These are phyloP conservation scores for Muscina levida DNA, from an alignment of 2,888 invertebrate species.

Conservation along the genomic window DNA sequence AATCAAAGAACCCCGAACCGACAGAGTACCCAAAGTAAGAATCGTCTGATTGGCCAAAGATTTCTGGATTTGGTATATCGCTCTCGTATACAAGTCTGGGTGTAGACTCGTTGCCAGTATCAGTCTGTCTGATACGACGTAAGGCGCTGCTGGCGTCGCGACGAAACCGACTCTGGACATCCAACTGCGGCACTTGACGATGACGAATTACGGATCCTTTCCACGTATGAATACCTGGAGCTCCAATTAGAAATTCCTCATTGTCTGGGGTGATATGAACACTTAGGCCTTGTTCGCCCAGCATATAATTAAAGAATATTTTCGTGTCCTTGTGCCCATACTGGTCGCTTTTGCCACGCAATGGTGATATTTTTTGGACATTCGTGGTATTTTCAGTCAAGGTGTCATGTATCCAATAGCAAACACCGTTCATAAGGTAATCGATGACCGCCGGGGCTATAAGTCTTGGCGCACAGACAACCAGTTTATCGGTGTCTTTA, in stretches of 20 bases:
- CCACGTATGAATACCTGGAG: constrained; percentile 79
- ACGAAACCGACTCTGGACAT: constrained; percentile 76
- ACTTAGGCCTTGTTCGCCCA: constrained; percentile 78
- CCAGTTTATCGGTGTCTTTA: constrained; percentile 77
- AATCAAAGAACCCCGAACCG: constrained; percentile 77
- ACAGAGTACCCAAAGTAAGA: constrained; percentile 80
- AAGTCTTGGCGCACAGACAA: constrained; percentile 79
- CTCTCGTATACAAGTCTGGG: constrained; percentile 57
- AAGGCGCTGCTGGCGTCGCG: constrained; percentile 73
- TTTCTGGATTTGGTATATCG: constrained; percentile 75
- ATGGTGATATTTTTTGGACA: constrained; percentile 76
- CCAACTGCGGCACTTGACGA: constrained; percentile 69
- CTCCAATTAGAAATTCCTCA: constrained; percentile 78
- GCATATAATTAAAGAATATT: constrained; percentile 75
- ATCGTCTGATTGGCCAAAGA: constrained; percentile 75
- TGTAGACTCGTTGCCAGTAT: too few relatives aligned
- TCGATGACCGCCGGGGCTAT: constrained; percentile 73
- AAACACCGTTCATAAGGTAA: constrained; percentile 79
- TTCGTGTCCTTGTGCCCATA: constrained; percentile 66
- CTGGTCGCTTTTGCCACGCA: constrained; percentile 74
- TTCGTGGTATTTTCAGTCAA: constrained; percentile 72
- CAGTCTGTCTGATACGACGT: constrained; percentile 66
- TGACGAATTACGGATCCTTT: constrained; percentile 78
- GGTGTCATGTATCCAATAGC: constrained; percentile 79
- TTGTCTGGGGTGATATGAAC: constrained; percentile 78